Conservation (phyloP, 2,797 vertebrate species). For the Pagetopsis macropterus region DNA sequence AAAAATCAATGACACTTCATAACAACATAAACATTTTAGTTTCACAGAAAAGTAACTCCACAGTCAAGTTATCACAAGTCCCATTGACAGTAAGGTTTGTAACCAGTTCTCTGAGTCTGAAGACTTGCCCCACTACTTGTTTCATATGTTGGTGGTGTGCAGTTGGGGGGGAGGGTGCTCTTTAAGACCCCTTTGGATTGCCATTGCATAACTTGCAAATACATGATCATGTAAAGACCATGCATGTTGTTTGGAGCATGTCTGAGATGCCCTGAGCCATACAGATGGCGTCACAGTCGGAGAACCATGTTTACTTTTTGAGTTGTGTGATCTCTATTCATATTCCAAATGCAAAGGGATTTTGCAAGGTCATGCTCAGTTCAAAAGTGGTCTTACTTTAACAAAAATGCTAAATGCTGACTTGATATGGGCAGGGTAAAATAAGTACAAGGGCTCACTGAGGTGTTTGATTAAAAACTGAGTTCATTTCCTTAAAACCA, state of each 20-base stretch:
- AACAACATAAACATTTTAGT: not conserved
- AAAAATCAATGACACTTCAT: not conserved
- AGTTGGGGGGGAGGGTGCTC: not conserved
- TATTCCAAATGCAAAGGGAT: not conserved
- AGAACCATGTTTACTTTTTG: not conserved
- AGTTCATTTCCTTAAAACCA: not conserved
- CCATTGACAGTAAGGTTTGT: not conserved
- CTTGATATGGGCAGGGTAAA: not conserved
- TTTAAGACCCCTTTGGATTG: not conserved
- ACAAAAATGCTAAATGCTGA: not conserved
- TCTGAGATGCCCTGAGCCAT: not conserved
- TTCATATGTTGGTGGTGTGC: not conserved
- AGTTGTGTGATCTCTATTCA: not conserved
- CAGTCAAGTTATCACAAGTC: not conserved
- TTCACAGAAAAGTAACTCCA: not conserved
- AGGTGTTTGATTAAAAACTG: slow-evolving; percentile 2
- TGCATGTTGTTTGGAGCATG: not conserved
- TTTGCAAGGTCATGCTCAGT: not conserved
- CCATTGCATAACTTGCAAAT: not conserved
- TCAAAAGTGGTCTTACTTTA: not conserved
- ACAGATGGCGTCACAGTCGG: not conserved
- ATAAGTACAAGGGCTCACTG: not conserved
- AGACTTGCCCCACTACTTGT: not conserved
- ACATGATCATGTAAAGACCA: not conserved
- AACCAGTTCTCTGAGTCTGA: not conserved